A percentile compares a stretch with the other conserved stretches of the same genome.
These are phyloP conservation scores for Nephrotoma guestfalica DNA, from an alignment of 2,888 invertebrate species.

Conservation along the genomic window DNA sequence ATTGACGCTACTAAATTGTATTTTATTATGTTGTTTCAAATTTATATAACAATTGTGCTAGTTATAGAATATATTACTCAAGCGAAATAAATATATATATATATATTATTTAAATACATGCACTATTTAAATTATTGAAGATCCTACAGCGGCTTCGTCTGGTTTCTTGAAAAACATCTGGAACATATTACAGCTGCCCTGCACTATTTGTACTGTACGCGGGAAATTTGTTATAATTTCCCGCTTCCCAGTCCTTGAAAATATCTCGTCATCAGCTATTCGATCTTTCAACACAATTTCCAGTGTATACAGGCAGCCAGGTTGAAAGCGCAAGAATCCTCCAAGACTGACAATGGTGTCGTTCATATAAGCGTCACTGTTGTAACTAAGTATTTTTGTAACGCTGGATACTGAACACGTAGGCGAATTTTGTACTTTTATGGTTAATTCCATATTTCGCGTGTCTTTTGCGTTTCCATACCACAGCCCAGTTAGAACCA, in stretches of 20 bases:
- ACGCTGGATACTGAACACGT: background rate
- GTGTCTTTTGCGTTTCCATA: background rate
- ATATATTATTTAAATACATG: background rate
- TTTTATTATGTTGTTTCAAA: background rate
- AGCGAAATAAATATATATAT: background rate
- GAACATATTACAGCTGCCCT: background rate
- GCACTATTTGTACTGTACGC: background rate
- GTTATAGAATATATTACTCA: background rate
- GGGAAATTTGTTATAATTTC: background rate
- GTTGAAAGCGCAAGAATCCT: background rate
- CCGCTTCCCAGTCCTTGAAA: background rate
- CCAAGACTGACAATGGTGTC: background rate
- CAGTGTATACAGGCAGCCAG: background rate
- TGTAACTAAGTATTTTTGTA: background rate
- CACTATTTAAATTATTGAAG: background rate
- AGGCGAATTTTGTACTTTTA: background rate
- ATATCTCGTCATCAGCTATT: background rate
- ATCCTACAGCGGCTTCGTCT: background rate
- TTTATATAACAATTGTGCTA: background rate
- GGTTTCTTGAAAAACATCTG: background rate
- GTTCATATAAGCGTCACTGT: background rate
- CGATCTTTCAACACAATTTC: background rate
- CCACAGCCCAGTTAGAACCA: background rate
- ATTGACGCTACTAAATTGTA: background rate
- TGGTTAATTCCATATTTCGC: background rate